Evolutionary conservation across 2,888 invertebrate genomes (phyloP).

Genomic region (Allolobophora icterica): DNA sequence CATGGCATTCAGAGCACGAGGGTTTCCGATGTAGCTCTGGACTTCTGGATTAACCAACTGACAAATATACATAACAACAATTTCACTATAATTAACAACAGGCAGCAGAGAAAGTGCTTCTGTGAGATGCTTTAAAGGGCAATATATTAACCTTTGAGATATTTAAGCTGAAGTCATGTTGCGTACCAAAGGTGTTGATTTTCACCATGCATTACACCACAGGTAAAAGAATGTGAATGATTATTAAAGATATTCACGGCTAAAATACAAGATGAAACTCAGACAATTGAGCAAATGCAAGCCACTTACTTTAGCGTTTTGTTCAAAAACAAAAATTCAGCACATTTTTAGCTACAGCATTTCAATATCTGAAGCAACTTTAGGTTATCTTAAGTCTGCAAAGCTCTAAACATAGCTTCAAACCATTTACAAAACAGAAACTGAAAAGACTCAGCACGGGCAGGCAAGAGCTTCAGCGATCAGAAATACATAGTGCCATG

Average conservation of each 20-base stretch:
- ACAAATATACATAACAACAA: not conserved
- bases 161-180: not conserved
- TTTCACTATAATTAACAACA: not conserved
- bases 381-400: not conserved
- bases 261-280: not conserved
- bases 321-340: not conserved
- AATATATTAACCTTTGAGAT: not conserved
- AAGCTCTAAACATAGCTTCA: not conserved
- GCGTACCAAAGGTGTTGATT: not conserved
- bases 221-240: not conserved
- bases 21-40: slow-evolving; percentile 82
- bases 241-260: not conserved
- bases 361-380: not conserved
- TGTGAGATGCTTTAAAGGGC: not conserved
- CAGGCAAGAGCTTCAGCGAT: not conserved
- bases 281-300: not conserved
- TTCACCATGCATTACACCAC: not conserved
- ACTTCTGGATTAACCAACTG: slow-evolving; percentile 88
- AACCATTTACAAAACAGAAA: not conserved
- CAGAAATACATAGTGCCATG: not conserved
- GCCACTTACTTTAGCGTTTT: not conserved
- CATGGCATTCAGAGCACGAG: slow-evolving; percentile 90
- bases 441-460: not conserved
- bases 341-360: not conserved
- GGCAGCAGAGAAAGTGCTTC: not conserved